Conservation (phyloP, 2,113 vertebrate genomes). For the Hippocampus mohnikei region DNA sequence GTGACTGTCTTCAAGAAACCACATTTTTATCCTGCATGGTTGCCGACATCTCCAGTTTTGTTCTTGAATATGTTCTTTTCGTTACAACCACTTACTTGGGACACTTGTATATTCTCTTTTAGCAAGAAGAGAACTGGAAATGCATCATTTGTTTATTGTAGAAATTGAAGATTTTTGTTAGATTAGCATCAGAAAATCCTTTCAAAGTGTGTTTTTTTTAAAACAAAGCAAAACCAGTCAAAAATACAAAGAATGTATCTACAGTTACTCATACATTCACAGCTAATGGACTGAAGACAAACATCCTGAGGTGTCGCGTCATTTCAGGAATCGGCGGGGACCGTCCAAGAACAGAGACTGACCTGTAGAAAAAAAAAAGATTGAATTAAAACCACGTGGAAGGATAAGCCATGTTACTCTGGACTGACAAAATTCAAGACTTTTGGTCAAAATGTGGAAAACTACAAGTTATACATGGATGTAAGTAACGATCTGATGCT, state of each 20-base stretch:
- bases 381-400: background rate
- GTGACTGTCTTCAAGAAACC: background rate
- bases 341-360: conserved; percentile 47
- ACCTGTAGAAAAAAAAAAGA: conserved; percentile 47
- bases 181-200: background rate
- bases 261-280: background rate
- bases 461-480: background rate
- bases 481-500: background rate
- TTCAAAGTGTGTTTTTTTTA: background rate
- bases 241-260: background rate
- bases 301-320: conserved; percentile 17
- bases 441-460: too few species aligned
- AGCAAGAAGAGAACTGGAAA: background rate
- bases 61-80: too few species aligned
- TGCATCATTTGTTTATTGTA: background rate
- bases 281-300: background rate
- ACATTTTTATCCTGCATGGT: background rate
- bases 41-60: background rate
- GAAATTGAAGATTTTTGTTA: background rate
- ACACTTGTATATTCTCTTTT: background rate
- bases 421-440: too few species aligned
- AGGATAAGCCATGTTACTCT: background rate
- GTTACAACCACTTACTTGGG: background rate
- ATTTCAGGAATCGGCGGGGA: conserved; percentile 62
- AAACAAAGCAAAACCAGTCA: background rate